phyloP scores from a whole-genome alignment of 2,888 invertebrate genomes.

The Nemotelus nigrinus region DNA sequence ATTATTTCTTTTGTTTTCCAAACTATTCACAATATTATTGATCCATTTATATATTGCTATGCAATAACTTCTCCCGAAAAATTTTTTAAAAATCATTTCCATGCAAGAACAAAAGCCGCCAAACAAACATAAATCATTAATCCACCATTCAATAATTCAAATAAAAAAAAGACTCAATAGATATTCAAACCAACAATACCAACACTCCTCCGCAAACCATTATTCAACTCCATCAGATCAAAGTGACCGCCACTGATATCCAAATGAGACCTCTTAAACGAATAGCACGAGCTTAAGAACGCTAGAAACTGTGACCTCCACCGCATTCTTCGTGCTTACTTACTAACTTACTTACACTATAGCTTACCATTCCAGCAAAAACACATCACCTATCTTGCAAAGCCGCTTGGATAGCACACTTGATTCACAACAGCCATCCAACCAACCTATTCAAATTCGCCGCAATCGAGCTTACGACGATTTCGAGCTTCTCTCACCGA shows the following conservation, averaged over 20 bases:
- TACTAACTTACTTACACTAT: slow-evolving; percentile 33
- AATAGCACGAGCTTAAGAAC: slow-evolving; percentile 44
- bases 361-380: not conserved
- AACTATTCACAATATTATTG: too few species aligned
- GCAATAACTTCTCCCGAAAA: too few species aligned
- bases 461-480: not conserved
- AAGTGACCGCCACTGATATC: slow-evolving; percentile 13
- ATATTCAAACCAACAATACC: slow-evolving; percentile 1
- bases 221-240: slow-evolving; percentile 2
- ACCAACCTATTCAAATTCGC: slow-evolving; percentile 33
- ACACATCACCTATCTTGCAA: not conserved
- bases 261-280: slow-evolving; percentile 34
- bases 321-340: slow-evolving; percentile 20
- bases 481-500: not conserved
- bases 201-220: not conserved
- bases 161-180: too few species aligned
- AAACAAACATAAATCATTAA: slow-evolving; percentile 3
- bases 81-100: not conserved
- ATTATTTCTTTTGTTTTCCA: too few species aligned
- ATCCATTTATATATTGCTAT: too few species aligned
- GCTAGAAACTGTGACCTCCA: slow-evolving; percentile 13
- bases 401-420: slow-evolving; percentile 28
- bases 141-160: not conserved
- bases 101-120: not conserved
- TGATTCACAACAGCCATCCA: slow-evolving; percentile 12